Evolutionary conservation across 2,113 vertebrate species (phyloP), one percentile per base, ranked within the genome.

Genomic region (Saguinus imperator): DNA sequence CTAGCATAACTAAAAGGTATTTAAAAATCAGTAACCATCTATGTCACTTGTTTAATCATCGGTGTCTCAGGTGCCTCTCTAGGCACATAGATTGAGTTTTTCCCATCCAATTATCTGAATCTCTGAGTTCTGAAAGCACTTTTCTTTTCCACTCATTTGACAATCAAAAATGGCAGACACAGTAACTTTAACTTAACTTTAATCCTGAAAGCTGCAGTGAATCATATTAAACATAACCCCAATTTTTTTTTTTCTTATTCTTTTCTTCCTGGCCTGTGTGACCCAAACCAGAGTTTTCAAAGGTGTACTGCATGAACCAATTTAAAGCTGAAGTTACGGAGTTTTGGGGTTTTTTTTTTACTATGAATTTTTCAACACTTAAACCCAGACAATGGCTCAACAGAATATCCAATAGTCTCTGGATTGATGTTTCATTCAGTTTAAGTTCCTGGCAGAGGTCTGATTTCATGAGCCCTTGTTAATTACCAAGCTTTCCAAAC

Each of bases 171-270:
- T 23, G 43, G 66, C 52, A 92, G 70, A n/a, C 32, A n/a, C 14
- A 57, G 57, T 90, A 77, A 92, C 64, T 90, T 94, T 89, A 82
- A 81, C 40, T 72, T 92, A 77, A 86, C 90, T 92, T 96, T 82
- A 86, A 72, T 94, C 43, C 55, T 72, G 23, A 93, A 93, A 95
- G 48, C 55, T 80, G 17, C 23, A 84, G 52, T 68, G 66, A 94
- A 91, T 95, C 18, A 50, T 95, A 92, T 83, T 85, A 89, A 80
- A 68, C 50, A 93, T 84, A 94, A 94, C 64, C 75, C 50, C n/a
- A 76, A 70, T 75, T n/a, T 17, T 27, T 1, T 48, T 89, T 66
- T 57, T 76, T 29, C 25, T 64, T 27, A 4, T 32, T 40, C 5
- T n/a, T 95, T n/a, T 89, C 25, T 43, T 81, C 81, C 57, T 50